Base-by-base conservation (phyloP, 30 jellyfish, hydroid and myxozoan species). In the Turritopsis dohrnii region DNA sequence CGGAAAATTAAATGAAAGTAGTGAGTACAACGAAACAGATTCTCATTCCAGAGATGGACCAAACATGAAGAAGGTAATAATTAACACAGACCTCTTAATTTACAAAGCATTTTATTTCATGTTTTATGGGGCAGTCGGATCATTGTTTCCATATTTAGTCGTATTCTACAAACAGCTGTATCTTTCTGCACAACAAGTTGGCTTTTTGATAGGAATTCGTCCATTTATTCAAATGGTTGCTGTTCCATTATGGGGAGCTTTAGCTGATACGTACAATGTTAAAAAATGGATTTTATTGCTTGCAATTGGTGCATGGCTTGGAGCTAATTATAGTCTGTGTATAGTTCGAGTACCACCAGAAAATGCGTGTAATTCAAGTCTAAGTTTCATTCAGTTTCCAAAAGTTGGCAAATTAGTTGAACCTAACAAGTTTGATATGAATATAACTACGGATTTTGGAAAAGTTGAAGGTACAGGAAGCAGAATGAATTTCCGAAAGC, bases 201-300 rank as follows among this genome's bases (percentile, higher is more conserved):
- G 99, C 1, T 80, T 94, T 25, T 82, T 94, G 66, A 94, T 94
- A 22, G 99, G 99, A 66, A 86, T 94, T 7, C 88, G 99, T 77
- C 99, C 99, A 41, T 94, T 94, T 71, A 94, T 94, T 27, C 99
- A 94, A 54, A 94, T 94, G 99, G 88, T 96, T 71, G 94, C 99
- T 22, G 95, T 92, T 65, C 99, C 99, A 65, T 53, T 94, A 27
- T 94, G 99, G 99, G 99, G 99, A 1, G 92, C 89, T 26, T 79
- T 94, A 22, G 99, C 99, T 22, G 99, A 94, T 41, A 85, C 99
- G 21, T 94, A 89, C 80, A 89, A 94, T 71, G 99, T 86, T 23
- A 80, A 95, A 27, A 94, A 86, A 79, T 28, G 83, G 83, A 89
- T 94, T 25, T 65, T 94, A 74, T 81, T 94, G 1, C 86, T 94